phyloP scores from a whole-genome alignment of 2,797 vertebrate species.

The Xenops minutus region DNA sequence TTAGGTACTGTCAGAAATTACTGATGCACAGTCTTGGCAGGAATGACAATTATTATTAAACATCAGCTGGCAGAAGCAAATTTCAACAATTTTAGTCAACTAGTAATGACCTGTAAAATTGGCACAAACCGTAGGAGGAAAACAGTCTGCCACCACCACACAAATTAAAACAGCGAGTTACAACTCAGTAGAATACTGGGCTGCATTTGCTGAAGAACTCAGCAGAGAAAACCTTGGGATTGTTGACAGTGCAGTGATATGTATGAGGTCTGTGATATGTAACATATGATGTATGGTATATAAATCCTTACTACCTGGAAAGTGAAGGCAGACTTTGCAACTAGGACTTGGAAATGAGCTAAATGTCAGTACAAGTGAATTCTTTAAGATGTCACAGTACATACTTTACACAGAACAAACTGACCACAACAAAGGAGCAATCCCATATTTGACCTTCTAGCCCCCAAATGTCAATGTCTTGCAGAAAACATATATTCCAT shows the following conservation, averaged over 20 bases:
- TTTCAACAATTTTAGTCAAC: conserved; percentile 44
- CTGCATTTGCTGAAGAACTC: neutral
- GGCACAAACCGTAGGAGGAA: conserved; percentile 28
- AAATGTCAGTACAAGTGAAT: neutral
- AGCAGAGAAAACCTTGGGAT: neutral
- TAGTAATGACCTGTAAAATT: conserved; percentile 38
- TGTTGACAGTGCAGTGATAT: neutral
- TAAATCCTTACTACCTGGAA: neutral
- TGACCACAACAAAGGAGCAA: neutral
- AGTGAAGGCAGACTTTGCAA: neutral
- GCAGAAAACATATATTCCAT: neutral
- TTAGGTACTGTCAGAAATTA: conserved; percentile 26
- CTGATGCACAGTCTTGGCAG: neutral
- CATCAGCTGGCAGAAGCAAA: conserved; percentile 44
- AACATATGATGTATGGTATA: neutral
- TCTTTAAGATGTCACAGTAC: neutral
- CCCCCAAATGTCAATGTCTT: neutral
- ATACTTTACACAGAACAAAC: neutral
- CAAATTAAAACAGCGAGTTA: conserved; percentile 39
- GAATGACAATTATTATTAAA: conserved; percentile 45
- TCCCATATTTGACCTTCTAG: neutral
- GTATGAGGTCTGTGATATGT: neutral
- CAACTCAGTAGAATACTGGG: neutral
- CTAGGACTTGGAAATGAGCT: neutral
- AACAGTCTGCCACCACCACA: conserved; percentile 19